Percentiles rank a stretch among this genome's conserved stretches.
These are phyloP conservation scores for Gephyroberyx darwinii DNA, from an alignment of 2,797 vertebrate genomes.

Conservation along the genomic window DNA sequence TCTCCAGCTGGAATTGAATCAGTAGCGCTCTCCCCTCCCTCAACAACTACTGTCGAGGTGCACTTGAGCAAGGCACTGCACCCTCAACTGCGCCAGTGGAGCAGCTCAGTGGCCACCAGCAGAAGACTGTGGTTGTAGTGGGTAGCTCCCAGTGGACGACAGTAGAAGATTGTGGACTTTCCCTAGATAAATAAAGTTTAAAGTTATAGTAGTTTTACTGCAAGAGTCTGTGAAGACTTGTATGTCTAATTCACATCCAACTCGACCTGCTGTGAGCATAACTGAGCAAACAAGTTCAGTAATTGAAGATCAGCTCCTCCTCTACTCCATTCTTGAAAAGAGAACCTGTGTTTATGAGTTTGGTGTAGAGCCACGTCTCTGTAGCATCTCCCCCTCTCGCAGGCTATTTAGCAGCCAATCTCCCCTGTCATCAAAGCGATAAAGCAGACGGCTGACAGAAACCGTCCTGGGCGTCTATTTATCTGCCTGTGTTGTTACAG, in stretches of 20 bases:
- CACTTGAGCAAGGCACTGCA: too few species aligned
- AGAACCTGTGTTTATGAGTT: neutral
- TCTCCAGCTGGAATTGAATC: too few species aligned
- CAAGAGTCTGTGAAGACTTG: neutral
- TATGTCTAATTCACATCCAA: neutral
- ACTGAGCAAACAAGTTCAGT: neutral
- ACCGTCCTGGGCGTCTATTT: slow-evolving; percentile 45
- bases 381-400: neutral
- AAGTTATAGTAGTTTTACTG: neutral
- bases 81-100: too few species aligned
- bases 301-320: slow-evolving; percentile 2
- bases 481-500: slow-evolving; percentile 53
- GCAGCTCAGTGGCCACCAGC: too few species aligned
- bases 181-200: too few species aligned
- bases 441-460: slow-evolving; percentile 56
- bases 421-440: slow-evolving; percentile 55
- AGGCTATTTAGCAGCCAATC: slow-evolving; percentile 27
- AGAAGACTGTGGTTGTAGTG: too few species aligned
- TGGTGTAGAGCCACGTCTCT: neutral
- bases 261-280: neutral
- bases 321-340: neutral
- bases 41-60: too few species aligned
- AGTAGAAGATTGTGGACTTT: too few species aligned
- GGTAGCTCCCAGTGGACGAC: too few species aligned
- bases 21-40: too few species aligned